phyloP scores from a whole-genome alignment of 1,140 invertebrate species.

The Ceratosolen solmsi region DNA sequence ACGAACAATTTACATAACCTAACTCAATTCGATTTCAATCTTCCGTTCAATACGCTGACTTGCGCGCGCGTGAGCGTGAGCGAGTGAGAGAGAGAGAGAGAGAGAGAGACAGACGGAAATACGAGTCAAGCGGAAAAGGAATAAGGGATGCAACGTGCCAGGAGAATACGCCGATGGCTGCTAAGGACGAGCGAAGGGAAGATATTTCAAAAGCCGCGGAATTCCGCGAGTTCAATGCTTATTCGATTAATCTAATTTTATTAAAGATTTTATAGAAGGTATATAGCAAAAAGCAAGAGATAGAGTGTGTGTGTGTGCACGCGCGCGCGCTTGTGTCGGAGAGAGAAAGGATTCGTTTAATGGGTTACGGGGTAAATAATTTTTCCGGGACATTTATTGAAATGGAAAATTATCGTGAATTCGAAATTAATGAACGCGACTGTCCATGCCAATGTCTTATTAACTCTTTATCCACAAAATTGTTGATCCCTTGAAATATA shows the following conservation, averaged over 20 bases:
- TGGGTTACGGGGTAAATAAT: not conserved
- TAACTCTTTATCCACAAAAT: too few species aligned
- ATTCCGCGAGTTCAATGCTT: conserved; percentile 25
- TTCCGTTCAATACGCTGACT: conserved; percentile 49
- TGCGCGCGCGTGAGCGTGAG: conserved; percentile 22
- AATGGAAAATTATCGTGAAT: too few species aligned
- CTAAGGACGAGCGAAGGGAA: not conserved
- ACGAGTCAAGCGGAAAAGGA: conserved; percentile 44
- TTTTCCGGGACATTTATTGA: not conserved
- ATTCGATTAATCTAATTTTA: conserved; percentile 43
- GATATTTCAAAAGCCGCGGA: conserved; percentile 23
- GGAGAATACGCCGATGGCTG: not conserved
- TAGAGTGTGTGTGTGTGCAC: too few species aligned
- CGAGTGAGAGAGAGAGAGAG: too few species aligned
- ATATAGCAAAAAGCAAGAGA: too few species aligned
- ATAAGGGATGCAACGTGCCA: conserved; percentile 31
- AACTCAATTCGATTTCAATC: conserved; percentile 58
- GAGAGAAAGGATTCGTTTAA: not conserved
- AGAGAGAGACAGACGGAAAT: too few species aligned
- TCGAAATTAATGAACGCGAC: too few species aligned
- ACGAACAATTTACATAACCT: conserved; percentile 57
- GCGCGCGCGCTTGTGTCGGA: too few species aligned
- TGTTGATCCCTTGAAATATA: too few species aligned
- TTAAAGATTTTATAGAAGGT: too few species aligned
- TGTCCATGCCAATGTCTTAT: too few species aligned